Evolutionary conservation across 2,797 vertebrate species (phyloP).

Genomic region (Nasua narica): DNA sequence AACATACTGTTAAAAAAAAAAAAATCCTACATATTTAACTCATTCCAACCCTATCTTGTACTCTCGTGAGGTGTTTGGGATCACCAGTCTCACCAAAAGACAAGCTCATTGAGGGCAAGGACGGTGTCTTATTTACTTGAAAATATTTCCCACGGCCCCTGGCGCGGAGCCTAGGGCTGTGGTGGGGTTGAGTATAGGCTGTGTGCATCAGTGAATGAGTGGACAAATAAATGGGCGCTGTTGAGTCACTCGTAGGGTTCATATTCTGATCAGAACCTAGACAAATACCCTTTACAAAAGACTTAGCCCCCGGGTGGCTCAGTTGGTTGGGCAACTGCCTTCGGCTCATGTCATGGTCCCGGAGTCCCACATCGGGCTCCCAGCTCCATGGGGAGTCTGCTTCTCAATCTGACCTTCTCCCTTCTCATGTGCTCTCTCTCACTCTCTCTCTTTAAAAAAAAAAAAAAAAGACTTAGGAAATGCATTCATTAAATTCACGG

Average conservation of each 20-base stretch:
- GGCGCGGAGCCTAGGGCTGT: background rate
- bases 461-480: slow-evolving; percentile 59
- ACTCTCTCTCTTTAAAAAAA: no score
- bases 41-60: background rate
- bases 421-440: no score
- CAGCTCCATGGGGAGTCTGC: no score
- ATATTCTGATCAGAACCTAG: slow-evolving; percentile 45
- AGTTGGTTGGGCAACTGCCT: no score
- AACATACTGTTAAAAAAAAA: background rate
- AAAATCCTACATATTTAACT: background rate
- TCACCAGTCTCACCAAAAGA: background rate
- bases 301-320: no score
- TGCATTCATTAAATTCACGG: slow-evolving; percentile 41
- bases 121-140: background rate
- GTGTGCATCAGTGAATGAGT: slow-evolving; percentile 20
- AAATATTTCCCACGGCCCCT: background rate
- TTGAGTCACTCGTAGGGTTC: slow-evolving; percentile 26
- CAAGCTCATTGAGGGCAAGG: background rate
- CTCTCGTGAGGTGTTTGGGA: background rate
- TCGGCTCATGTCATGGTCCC: no score
- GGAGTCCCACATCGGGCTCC: no score
- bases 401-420: no score
- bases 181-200: background rate
- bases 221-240: slow-evolving; percentile 9
- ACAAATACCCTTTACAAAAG: slow-evolving; percentile 33